These are phyloP conservation scores for Nibea albiflora DNA, from an alignment of 2,113 vertebrate genomes.

Conservation along the genomic window DNA sequence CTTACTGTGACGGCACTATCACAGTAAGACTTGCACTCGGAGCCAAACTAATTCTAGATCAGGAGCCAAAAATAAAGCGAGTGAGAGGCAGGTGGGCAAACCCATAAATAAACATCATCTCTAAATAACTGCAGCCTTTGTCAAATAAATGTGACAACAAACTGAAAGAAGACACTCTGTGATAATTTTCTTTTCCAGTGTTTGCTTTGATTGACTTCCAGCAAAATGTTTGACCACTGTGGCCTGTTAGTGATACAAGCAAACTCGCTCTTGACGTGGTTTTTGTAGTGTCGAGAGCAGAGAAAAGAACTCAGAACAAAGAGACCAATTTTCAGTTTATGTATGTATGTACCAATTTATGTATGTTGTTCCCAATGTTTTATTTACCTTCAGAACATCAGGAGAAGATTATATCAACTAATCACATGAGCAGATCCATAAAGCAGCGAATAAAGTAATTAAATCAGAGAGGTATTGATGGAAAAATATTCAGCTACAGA, in stretches of 20 bases:
- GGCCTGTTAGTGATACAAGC: neutral
- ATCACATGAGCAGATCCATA: conserved; percentile 4
- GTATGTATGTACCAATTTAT: too few relatives aligned
- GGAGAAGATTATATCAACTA: conserved; percentile 13
- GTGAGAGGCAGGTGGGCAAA: conserved; percentile 12
- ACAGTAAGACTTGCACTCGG: neutral
- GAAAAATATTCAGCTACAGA: conserved; percentile 34
- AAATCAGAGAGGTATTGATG: conserved; percentile 14
- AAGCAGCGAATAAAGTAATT: conserved; percentile 35
- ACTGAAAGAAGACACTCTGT: conserved; percentile 10
- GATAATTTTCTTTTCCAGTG: conserved; percentile 23
- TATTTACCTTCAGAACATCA: conserved; percentile 37
- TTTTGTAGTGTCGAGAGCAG: conserved; percentile 4
- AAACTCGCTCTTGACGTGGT: neutral
- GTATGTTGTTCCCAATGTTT: conserved; percentile 27
- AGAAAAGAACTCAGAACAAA: neutral
- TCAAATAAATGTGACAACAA: conserved; percentile 28
- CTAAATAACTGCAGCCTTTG: conserved; percentile 37
- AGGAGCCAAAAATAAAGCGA: conserved; percentile 21
- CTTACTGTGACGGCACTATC: neutral
- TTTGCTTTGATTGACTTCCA: conserved; percentile 15
- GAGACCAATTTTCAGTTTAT: too few relatives aligned
- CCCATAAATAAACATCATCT: conserved; percentile 36
- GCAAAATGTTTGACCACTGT: neutral
- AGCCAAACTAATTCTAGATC: conserved; percentile 3